Conservation (phyloP, 2,113 vertebrate species). For the Pandion haliaetus region DNA sequence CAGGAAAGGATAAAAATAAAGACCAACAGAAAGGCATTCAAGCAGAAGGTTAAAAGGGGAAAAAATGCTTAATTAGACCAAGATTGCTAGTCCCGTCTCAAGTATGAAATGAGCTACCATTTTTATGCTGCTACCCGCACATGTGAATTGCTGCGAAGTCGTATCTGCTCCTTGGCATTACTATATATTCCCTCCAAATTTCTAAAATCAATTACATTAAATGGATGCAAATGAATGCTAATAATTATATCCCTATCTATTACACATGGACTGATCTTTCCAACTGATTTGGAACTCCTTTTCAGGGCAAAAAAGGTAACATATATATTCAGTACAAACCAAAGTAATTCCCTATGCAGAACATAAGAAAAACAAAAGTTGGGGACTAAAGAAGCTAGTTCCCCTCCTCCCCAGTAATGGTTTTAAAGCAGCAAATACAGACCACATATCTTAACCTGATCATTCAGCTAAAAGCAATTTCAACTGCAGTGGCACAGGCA, state of each 20-base stretch:
- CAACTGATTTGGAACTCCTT: neutral
- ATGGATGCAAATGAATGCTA: neutral
- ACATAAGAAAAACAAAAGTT: neutral
- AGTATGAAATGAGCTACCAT: neutral
- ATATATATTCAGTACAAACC: neutral
- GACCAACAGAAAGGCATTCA: neutral
- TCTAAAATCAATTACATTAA: neutral
- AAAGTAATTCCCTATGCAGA: neutral
- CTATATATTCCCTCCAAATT: neutral
- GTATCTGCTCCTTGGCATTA: neutral
- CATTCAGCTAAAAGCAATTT: neutral
- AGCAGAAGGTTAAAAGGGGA: neutral
- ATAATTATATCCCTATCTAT: neutral
- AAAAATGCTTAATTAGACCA: neutral
- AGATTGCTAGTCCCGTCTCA: neutral
- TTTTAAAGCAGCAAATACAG: neutral
- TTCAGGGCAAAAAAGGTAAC: neutral
- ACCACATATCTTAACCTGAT: neutral
- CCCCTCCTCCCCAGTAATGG: neutral
- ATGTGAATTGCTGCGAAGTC: neutral
- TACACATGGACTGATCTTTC: neutral
- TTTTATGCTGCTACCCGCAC: neutral
- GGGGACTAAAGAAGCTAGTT: neutral
- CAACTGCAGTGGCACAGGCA: neutral
- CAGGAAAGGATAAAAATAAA: slow-evolving; percentile 4